Evolutionary conservation across 2,113 vertebrate species (phyloP), one percentile per base, ranked within the genome.

Genomic region (Bettongia penicillata): DNA sequence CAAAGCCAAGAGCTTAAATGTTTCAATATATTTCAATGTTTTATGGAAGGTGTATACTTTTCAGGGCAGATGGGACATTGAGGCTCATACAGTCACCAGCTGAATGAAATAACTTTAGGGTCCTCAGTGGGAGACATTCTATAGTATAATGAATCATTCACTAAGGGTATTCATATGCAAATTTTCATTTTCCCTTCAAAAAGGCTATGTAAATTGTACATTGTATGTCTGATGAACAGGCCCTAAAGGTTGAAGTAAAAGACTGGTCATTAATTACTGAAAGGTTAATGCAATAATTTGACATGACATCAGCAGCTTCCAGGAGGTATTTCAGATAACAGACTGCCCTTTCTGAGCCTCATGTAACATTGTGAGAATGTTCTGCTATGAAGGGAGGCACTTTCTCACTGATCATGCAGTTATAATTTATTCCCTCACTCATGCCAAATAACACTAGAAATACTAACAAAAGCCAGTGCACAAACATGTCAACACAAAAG

Each of bases 261-360:
- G 77, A 37, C 91, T 93, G 43, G 52, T 91, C 93, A 95, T 98
- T 97, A 98, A 97, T 97, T 98, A 96, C 90, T 91, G n/a, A 98
- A 98, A 98, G 97, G 97, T 95, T 95, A 98, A 98, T 93, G 91
- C 91, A 97, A 94, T 96, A 97, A 98, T 97, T 91, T 98, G 96
- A 97, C 93, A 95, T 31, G 94, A 93, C 51, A 93, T 93, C 96
- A 95, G 91, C 89, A 93, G 92, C 94, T 96, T 96, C 43, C 91
- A 94, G 43, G 28, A 90, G 91, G 93, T 57, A 93, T 92, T 95
- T 97, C 92, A 94, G 95, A 94, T 94, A 93, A 96, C 68, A 97
- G 24, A 31, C 47, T 96, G 93, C 91, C 96, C 95, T 98, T 97
- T 96, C 51, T 61, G 97, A 97, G 84, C 50, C 93, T 95, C 96